Base-by-base conservation (phyloP, 1,140 invertebrate genomes). In the honey bee (Apis mellifera) region DNA sequence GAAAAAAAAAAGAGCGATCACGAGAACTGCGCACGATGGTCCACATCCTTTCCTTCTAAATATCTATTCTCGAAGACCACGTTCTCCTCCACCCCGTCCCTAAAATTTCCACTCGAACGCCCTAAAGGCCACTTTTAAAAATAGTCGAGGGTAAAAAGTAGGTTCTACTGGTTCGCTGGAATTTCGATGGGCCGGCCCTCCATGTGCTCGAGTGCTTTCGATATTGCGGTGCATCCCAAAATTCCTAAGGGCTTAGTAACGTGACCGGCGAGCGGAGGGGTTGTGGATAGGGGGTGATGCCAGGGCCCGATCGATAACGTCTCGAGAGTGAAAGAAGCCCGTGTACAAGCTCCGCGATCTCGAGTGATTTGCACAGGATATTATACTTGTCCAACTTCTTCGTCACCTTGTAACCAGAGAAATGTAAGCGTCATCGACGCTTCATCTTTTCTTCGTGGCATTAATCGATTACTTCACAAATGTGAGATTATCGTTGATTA, bases 311-410 rank as follows among this genome's bases (percentile, higher is more conserved):
- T 87, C 85, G 89, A 87, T 87, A 86, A 26, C 52, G 55, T 82
- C 79, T 69, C 59, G 54, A 60, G 64, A 73, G 73, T 71, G 78
- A 83, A 87, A 86, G 82, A 84, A 84, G 78, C 23, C 23, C 15
- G 17, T 54, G 50, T 72, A 26, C 62, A 12, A 32, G 57, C 23
- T 7, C 26, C 26, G 52, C 60, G 78, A 82, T 85, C 69, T 88
- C 82, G 59, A 79, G 84, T 55, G 70, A 85, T 86, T 89, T 85
- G 85, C 83, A 81, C 69, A 84, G 54, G 72, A 84, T 78, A 82
- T 84, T 78, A 82, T 84, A 86, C 65, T 73, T 80, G 74, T 73
- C 21, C 32, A 42, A 42, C 7, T 42, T 42, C 32, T 42, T 42
- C 32, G 32, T 42, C 32, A 7, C 32, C 4, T 42, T 42, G 32